Conservation (phyloP, 2,797 vertebrate species). For the Notolepis coatsorum region DNA sequence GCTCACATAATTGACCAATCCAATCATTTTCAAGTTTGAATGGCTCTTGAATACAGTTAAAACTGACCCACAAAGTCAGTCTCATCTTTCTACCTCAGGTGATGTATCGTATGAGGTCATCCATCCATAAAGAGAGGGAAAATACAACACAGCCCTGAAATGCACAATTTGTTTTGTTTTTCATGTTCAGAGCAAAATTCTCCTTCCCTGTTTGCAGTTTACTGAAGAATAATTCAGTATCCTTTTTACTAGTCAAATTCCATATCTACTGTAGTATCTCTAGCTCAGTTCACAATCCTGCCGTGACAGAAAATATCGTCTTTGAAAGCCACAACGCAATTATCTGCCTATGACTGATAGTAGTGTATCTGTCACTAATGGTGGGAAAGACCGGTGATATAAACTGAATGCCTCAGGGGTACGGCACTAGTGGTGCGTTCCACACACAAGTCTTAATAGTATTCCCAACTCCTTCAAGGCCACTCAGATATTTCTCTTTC, state of each 20-base stretch:
- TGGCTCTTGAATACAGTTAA: conserved; percentile 18
- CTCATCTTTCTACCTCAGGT: conserved; percentile 70
- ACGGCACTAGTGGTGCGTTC: not conserved
- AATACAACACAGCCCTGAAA: conserved; percentile 33
- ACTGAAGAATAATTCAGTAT: conserved; percentile 12
- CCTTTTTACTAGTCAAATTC: conserved; percentile 12
- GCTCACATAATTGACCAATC: conserved; percentile 15
- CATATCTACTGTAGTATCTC: conserved; percentile 11
- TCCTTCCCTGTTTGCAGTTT: conserved; percentile 19
- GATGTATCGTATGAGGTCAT: conserved; percentile 57
- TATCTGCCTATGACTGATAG: conserved; percentile 20
- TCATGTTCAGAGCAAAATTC: conserved; percentile 19
- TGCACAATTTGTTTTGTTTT: conserved; percentile 14
- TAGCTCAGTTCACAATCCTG: conserved; percentile 50
- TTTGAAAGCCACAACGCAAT: conserved; percentile 29
- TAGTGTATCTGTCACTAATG: conserved; percentile 36
- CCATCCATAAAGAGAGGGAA: conserved; percentile 36
- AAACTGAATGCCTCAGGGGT: conserved; percentile 51
- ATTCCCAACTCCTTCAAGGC: conserved; percentile 58
- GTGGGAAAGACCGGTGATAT: conserved; percentile 38
- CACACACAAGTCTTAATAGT: conserved; percentile 16
- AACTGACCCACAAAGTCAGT: conserved; percentile 39
- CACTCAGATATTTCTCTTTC: conserved; percentile 19
- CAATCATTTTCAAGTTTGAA: conserved; percentile 4
- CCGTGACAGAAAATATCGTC: conserved; percentile 27